phyloP scores from a whole-genome alignment of 2,888 invertebrate species.

The Helicoverpa assulta region DNA sequence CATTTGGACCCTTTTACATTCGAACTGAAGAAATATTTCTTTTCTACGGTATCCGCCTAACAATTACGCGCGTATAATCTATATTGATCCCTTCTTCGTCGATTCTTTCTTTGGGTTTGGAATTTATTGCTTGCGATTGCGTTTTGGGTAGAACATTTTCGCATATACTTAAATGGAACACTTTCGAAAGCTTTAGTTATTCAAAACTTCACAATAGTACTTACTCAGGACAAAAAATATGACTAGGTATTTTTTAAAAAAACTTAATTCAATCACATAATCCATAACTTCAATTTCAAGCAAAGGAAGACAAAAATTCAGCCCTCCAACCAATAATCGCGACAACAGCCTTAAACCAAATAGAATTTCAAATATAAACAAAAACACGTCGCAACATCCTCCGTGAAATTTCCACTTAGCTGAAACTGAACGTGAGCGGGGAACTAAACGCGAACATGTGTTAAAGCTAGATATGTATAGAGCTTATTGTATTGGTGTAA shows the following conservation, averaged over 20 bases:
- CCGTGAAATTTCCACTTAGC: constrained; percentile 52
- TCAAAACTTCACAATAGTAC: not conserved
- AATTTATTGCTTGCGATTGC: constrained; percentile 40
- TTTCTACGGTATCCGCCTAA: constrained; percentile 57
- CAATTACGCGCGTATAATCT: constrained; percentile 55
- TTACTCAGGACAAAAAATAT: not conserved
- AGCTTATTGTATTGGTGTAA: constrained; percentile 48
- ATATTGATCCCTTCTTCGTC: constrained; percentile 40
- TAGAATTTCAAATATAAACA: constrained; percentile 31
- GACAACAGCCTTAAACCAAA: constrained; percentile 9
- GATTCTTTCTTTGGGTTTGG: constrained; percentile 17
- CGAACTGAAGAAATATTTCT: constrained; percentile 56
- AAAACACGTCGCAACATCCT: constrained; percentile 38
- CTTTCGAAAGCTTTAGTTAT: not conserved
- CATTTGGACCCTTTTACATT: constrained; percentile 60
- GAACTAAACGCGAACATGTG: constrained; percentile 32
- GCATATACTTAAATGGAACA: not conserved
- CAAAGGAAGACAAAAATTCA: not conserved
- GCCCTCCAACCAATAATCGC: not conserved
- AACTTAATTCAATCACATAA: not conserved
- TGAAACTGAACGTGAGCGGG: constrained; percentile 50
- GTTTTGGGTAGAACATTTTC: constrained; percentile 5
- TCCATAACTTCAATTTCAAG: not conserved
- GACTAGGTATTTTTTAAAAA: not conserved
- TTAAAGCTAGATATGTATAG: constrained; percentile 29